Evolutionary conservation across 2,888 invertebrate species (phyloP), one percentile per base, ranked within the genome.

Genomic region (Polyploca ridens): DNA sequence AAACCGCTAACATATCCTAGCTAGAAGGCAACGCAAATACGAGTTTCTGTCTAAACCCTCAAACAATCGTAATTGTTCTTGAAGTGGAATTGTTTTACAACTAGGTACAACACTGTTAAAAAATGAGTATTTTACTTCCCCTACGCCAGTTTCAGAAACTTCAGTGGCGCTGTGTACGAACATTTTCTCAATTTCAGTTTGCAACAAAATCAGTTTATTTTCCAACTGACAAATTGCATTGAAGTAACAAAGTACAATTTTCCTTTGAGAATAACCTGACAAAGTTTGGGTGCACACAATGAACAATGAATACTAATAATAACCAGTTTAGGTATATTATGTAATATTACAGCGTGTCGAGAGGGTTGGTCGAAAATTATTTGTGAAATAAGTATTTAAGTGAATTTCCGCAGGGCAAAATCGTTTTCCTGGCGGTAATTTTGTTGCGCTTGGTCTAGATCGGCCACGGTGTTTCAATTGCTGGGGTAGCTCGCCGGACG

Each of bases 201-300:
- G 86, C 88, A 92, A 91, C 90, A 90, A 91, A 90, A 90, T 91
- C 89, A 87, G 89, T 91, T 91, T 91, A 91, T 90, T 89, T 88
- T 86, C 86, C 82, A 81, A 86, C 87, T 90, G 88, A 90, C 86
- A 90, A 91, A 92, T 92, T 90, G 89, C 85, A 88, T 86, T 87
- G 84, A 83, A 88, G 84, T 85, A 89, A 90, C 88, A 88, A 89
- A 88, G 85, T 85, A 86, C 84, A 84, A 85, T 86, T 86, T 88
- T 87, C 87, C 86, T 86, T 87, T 85, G 86, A 83, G 79, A 85
- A 85, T 82, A 88, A 85, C 83, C 82, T 86, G 81, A 82, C 84
- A 83, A 87, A 88, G 82, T 86, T 86, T 82, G 69, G 73, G 69
- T 75, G 77, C 70, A 76, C 72, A 79, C 75, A 73, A 82, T 84